These are phyloP conservation scores for Halcyon leucocephala DNA, from an alignment of 2,797 vertebrate genomes.

Conservation along the genomic window DNA sequence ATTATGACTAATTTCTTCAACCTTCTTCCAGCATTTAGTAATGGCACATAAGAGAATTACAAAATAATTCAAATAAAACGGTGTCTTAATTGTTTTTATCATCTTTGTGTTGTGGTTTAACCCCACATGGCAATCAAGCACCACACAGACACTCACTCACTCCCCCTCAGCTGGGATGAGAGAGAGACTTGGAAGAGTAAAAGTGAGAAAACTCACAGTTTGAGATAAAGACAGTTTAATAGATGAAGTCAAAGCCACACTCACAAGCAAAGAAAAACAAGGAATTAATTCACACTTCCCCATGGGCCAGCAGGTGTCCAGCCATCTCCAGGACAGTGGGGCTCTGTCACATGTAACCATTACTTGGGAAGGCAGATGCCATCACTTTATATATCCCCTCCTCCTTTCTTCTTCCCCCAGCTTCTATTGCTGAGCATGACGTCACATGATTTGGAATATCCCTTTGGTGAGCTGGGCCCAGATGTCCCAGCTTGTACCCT, in stretches of 20 bases:
- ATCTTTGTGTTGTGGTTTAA: not conserved
- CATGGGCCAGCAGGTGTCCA: not conserved
- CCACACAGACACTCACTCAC: not conserved
- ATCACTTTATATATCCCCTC: not conserved
- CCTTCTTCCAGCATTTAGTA: not conserved
- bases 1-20: not conserved
- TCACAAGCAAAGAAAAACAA: not conserved
- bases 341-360: not conserved
- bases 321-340: not conserved
- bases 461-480: not conserved
- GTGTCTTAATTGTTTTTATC: not conserved
- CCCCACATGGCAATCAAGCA: not conserved
- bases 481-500: not conserved
- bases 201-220: not conserved
- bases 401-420: not conserved
- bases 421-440: not conserved
- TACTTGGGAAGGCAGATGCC: not conserved
- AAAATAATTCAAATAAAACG: not conserved
- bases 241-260: not conserved
- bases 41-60: not conserved
- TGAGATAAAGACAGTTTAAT: not conserved
- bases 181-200: not conserved
- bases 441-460: not conserved
- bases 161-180: not conserved
- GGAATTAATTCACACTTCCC: not conserved